A percentile compares a stretch with the other conserved stretches of the same genome.
Evolutionary conservation across 1,140 invertebrate species (phyloP).

Genomic region (Diprion similis): DNA sequence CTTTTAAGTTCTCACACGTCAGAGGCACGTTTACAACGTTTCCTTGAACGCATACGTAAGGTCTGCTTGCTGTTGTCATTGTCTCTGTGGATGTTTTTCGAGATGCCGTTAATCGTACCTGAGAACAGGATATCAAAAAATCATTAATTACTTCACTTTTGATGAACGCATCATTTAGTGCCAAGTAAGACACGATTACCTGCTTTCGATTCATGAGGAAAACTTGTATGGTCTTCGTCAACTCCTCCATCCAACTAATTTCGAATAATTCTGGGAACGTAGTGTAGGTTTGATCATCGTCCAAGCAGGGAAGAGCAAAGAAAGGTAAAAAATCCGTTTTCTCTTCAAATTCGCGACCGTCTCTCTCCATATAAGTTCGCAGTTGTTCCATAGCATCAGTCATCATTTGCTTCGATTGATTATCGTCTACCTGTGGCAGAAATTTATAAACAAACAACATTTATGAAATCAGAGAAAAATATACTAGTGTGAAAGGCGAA

Average conservation of each 20-base stretch:
- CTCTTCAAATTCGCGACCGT: constrained; percentile 62
- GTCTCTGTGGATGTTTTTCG: constrained; percentile 31
- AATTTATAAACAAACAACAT: background rate
- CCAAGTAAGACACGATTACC: constrained; percentile 32
- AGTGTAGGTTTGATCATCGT: constrained; percentile 63
- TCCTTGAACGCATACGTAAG: background rate
- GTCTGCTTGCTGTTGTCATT: constrained; percentile 12
- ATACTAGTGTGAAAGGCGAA: background rate
- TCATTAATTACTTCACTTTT: background rate
- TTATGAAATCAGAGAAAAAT: background rate
- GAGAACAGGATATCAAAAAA: background rate
- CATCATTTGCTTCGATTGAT: constrained; percentile 14
- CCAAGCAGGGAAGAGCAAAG: constrained; percentile 67
- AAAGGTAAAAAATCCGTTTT: constrained; percentile 65
- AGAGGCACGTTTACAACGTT: constrained; percentile 12
- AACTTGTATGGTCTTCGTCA: constrained; percentile 29
- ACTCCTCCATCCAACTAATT: constrained; percentile 45
- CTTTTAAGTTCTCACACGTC: constrained; percentile 18
- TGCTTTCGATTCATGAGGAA: constrained; percentile 32
- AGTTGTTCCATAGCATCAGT: constrained; percentile 58
- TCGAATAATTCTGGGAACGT: constrained; percentile 65
- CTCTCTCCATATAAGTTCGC: constrained; percentile 62
- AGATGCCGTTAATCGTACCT: background rate
- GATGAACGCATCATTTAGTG: background rate
- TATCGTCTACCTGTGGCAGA: constrained; percentile 20